These are phyloP conservation scores for Sisyra terminalis DNA, from an alignment of 2,888 invertebrate genomes.

Conservation along the genomic window DNA sequence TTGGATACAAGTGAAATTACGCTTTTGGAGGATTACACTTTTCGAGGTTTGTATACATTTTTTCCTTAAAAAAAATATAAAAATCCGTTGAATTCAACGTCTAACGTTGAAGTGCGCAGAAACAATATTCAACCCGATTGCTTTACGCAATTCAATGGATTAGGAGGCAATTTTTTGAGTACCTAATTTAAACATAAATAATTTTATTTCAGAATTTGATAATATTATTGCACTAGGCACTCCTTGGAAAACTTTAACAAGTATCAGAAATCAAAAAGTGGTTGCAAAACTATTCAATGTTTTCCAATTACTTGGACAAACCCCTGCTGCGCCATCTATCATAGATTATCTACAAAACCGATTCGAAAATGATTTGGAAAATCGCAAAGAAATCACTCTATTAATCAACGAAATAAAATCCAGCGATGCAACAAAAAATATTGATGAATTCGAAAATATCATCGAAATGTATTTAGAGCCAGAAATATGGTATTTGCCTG, in stretches of 20 bases:
- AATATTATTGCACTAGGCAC: slow-evolving; percentile 22
- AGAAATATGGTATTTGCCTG: slow-evolving; percentile 32
- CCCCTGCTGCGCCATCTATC: slow-evolving; percentile 36
- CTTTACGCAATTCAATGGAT: no score
- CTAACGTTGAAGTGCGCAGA: no score
- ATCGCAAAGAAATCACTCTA: slow-evolving; percentile 41
- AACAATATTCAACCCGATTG: no score
- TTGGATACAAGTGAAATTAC: slow-evolving; percentile 30
- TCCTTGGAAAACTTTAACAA: slow-evolving; percentile 48
- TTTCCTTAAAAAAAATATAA: no score
- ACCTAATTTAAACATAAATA: no score
- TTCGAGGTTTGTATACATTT: slow-evolving; percentile 25
- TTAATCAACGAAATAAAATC: slow-evolving; percentile 36
- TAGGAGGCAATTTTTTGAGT: no score
- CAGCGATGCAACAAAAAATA: slow-evolving; percentile 3
- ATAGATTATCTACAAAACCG: slow-evolving; percentile 44
- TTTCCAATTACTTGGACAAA: slow-evolving; percentile 35
- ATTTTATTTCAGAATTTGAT: slow-evolving; percentile 23
- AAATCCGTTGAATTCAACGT: no score
- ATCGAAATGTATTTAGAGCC: slow-evolving; percentile 30
- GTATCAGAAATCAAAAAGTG: slow-evolving; percentile 30
- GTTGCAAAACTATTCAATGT: slow-evolving; percentile 33
- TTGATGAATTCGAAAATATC: slow-evolving; percentile 14
- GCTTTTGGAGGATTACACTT: slow-evolving; percentile 32
- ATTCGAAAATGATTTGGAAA: slow-evolving; percentile 30